Conservation (phyloP, 2,888 invertebrate genomes). For the Chloroclysta siterata region DNA sequence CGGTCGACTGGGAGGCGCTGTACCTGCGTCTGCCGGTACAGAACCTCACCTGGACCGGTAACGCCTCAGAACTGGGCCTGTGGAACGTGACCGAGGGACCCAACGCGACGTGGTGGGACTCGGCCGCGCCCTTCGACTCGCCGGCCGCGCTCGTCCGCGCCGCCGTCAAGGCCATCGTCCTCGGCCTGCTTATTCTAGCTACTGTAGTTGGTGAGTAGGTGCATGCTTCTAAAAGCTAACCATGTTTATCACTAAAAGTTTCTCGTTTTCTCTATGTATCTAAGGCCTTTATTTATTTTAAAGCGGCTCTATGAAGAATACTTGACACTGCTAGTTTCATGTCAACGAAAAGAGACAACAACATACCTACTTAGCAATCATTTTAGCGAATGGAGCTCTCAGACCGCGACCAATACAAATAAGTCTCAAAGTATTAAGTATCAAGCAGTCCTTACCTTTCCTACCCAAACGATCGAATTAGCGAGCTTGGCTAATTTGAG, state of each 20-base stretch:
- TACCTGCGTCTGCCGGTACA: constrained; percentile 67
- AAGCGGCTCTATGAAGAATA: no score
- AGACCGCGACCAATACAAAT: no score
- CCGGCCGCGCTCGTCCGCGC: constrained; percentile 85
- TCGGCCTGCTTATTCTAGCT: constrained; percentile 86
- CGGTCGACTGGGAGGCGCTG: constrained; percentile 76
- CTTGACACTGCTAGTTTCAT: no score
- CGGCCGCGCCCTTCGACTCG: constrained; percentile 77
- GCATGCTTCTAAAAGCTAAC: no score
- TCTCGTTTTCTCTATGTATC: no score
- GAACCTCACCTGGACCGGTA: constrained; percentile 63
- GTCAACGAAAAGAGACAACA: no score
- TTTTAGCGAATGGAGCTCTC: no score
- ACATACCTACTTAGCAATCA: no score
- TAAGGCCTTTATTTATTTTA: no score
- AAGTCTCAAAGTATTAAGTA: not conserved
- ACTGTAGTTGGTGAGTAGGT: constrained; percentile 85
- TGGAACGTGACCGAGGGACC: constrained; percentile 69
- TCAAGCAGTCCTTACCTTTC: not conserved
- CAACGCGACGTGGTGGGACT: constrained; percentile 73
- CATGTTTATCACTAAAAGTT: no score
- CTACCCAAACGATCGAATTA: not conserved
- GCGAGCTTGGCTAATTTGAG: constrained; percentile 3
- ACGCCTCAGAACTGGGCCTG: constrained; percentile 64
- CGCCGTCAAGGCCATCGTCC: constrained; percentile 84